Conservation (phyloP, 2,113 vertebrate genomes). For the Aegithalos caudatus region DNA sequence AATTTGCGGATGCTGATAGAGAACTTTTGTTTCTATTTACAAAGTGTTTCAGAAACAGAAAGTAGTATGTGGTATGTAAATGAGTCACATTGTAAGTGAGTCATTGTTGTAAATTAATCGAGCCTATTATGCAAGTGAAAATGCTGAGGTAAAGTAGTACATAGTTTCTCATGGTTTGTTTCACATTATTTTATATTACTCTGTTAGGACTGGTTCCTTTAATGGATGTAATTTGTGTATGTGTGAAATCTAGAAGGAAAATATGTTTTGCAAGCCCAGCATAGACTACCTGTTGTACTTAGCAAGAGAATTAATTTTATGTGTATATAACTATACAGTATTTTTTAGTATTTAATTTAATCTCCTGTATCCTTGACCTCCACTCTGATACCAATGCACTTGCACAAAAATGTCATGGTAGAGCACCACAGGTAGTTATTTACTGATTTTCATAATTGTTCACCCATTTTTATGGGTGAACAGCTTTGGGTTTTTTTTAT, state of each 20-base stretch:
- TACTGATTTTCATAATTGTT: neutral
- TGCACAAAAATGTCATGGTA: neutral
- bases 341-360: neutral
- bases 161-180: neutral
- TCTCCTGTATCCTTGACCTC: neutral
- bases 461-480: neutral
- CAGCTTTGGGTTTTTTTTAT: neutral
- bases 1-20: neutral
- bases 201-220: neutral
- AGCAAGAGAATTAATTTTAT: neutral
- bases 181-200: neutral
- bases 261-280: neutral
- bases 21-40: neutral
- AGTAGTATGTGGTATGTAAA: neutral
- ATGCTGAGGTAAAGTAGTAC: neutral
- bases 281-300: neutral
- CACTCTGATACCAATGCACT: neutral
- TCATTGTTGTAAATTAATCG: neutral
- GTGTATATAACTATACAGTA: neutral
- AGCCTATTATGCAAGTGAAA: neutral
- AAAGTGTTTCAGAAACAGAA: neutral
- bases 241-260: neutral
- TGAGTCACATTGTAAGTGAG: neutral
- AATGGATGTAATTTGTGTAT: neutral
- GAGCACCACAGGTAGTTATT: neutral